Base-by-base conservation (phyloP, 2,113 vertebrate genomes). In the Hydrochoerus hydrochaeris region DNA sequence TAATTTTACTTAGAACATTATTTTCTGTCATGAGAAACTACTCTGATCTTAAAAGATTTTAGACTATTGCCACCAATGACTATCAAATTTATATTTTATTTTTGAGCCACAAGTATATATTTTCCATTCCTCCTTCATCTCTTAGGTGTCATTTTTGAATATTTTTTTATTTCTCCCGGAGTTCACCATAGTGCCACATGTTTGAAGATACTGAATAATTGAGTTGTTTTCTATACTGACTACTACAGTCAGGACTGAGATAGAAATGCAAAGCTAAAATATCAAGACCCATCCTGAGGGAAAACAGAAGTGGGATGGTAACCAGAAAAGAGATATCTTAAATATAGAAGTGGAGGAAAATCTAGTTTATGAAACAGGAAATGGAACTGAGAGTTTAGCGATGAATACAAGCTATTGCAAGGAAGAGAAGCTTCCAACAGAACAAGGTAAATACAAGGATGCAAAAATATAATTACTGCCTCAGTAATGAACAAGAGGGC, bases 141-240 rank as follows among this genome's bases (percentile, higher is more conserved):
- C 32, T 67, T 84, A 62, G 24, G 24, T 78, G 13, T 17, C 67
- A 49, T 44, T 90, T 90, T 44, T 20, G 63, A 75, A 44, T 62
- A 86, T 52, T 77, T 52, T 52, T 90, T 82, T 73, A 77, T 83
- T 93, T 95, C 58, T 16, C 87, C 93, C 75, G 88, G 91, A 78
- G 24, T 78, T 95, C 26, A 87, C 44, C 26, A 5, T 30, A 35
- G 60, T 88, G 60, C 41, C 41, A 84, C 35, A 88, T 71, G 69
- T 62, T 94, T 95, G n/a, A 94, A 19, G 20, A n/a, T 57, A 88
- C 30, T 77, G 62, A 83, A 88, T 84, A 84, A 78, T 2, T 91
- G 62, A 71, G 52, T 38, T 94, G 44, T 52, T 67, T 65, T 91
- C 71, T 87, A 28, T 83, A 38, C 58, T 88, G 65, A 90, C 84